Base-by-base conservation (phyloP, 2,797 vertebrate genomes). In the Cryptoblepharus egeriae region DNA sequence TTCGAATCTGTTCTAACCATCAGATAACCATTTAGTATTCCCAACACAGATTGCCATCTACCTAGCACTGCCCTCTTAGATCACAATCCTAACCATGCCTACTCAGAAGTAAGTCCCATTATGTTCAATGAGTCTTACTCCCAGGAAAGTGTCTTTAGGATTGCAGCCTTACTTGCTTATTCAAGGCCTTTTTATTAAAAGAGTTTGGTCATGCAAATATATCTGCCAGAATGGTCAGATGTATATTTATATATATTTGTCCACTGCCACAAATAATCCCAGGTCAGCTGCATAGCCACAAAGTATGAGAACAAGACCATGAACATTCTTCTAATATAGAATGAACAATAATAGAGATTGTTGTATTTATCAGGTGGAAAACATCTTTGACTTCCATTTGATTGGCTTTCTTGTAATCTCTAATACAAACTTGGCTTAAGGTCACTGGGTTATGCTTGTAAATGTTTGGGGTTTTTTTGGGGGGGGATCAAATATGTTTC, bases 281-380 rank as follows among this genome's bases (percentile, higher is more conserved):
- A 63, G 71, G 10, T 9, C 74, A 22, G 65, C 52, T 85, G 39
- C 65, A 65, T 32, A 79, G 77, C 75, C 76, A 74, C 28, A 88
- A 82, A 90, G 82, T 88, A 90, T 87, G 84, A 91, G 26, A 91
- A 49, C 45, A 87, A 87, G 69, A 30, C 76, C 89, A 84, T 78
- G 61, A 87, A 84, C 80, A 76, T 85, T 89, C 64, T 71, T 92
- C 89, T 88, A 76, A 75, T 85, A 69, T 70, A 67, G 16, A 58
- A 90, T 92, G 80, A 85, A 57, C 55, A 57, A 84, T 0, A 77
- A 32, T 10, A 83, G 84, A 87, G 80, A 87, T 91, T 90, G 89
- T 80, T 82, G 75, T 71, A 4, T 60, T 89, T 1, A 26, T 13
- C 22, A 7, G 32, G 13, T 22, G n/a, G 84, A 89, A 85, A 49